Base-by-base conservation (phyloP, 2,888 invertebrate genomes). In the Meganola albula region DNA sequence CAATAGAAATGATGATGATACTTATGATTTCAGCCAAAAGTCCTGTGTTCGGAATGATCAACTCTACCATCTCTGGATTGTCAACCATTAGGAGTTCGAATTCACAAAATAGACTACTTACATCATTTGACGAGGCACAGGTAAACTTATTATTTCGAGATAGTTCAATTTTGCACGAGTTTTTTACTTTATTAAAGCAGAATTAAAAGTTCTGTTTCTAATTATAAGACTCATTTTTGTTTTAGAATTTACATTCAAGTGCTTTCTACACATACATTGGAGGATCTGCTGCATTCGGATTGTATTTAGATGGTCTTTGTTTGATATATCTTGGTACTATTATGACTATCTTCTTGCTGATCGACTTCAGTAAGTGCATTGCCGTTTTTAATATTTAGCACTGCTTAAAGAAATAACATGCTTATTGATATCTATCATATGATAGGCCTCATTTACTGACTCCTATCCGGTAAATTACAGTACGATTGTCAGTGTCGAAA, bases 41-140 rank as follows among this genome's bases (percentile, higher is more conserved):
- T 60, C 94, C 95, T 0, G 91, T 95, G 1, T 94, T 93, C 62
- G 90, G 93, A 4, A 93, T 94, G 77, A 82, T 95, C 13, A 92
- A 90, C 49, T 90, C 93, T 1, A 91, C 93, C 0, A 80, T 95
- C 23, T 87, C 90, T 40, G 95, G 95, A 8, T 75, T 95, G 4
- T 80, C 91, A 0, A 93, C 94, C 0, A 92, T 95, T 10, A 84
- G 95, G 60, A 92, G 93, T 16, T 91, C 90, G 14, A 77, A 87
- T 25, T 89, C 90, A 1, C 89, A 93, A 63, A 57, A 73, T 0
- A 86, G 89, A 48, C 87, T 93, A 22, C 82, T 88, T 16, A 61
- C 63, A 16, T 85, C 87, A 39, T 92, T 92, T 56, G 89, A 90
- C 48, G 70, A 72, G 25, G 84, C 87, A 27, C 90, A 90, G 79